These are phyloP conservation scores for Salmo trutta DNA, from an alignment of 2,797 vertebrate genomes.

Conservation along the genomic window DNA sequence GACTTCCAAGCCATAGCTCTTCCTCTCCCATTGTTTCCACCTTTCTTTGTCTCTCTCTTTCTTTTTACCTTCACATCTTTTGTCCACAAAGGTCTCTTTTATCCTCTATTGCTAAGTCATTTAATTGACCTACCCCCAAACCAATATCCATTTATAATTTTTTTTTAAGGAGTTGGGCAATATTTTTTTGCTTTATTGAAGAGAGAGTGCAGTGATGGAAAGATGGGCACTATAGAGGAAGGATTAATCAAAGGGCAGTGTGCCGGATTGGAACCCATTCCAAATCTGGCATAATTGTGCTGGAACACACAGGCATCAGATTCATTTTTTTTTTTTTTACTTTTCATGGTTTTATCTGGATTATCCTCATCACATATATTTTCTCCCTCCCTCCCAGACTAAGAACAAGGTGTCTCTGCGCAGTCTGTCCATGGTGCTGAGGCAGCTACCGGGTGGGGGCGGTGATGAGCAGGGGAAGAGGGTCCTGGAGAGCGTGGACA, in stretches of 20 bases:
- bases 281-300: no score
- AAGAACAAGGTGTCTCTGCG: constrained; percentile 91
- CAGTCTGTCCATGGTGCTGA: constrained; percentile 90
- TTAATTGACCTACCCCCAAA: no score
- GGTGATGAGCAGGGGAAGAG: constrained; percentile 72
- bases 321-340: neutral
- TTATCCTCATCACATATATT: neutral
- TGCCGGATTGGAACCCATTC: no score
- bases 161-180: no score
- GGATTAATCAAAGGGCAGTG: no score
- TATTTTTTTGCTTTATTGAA: no score
- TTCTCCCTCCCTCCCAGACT: constrained; percentile 67
- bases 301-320: neutral
- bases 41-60: neutral
- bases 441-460: constrained; percentile 76
- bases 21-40: neutral
- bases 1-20: no score
- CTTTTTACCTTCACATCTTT: neutral
- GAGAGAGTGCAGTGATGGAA: no score
- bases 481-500: constrained; percentile 84
- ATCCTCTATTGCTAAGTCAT: neutral
- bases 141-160: no score
- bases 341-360: neutral
- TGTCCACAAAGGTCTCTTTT: neutral
- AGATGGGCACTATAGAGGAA: no score